Conservation (phyloP, 2,888 invertebrate species). For the Calameuta filiformis region DNA sequence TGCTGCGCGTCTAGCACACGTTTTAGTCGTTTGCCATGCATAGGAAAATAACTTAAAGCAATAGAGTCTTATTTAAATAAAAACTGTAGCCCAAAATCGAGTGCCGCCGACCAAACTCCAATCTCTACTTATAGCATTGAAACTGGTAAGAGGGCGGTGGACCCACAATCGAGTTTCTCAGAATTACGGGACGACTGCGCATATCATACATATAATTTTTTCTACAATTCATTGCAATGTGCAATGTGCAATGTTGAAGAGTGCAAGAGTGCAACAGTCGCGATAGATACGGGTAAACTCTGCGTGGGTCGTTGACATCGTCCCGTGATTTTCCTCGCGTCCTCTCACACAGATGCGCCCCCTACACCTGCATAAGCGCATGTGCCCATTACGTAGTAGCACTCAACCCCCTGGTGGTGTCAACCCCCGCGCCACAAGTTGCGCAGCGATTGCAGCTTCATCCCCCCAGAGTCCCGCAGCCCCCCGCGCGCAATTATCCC, state of each 20-base stretch:
- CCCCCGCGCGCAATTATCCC: conserved; percentile 48
- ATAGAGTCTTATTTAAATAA: no score
- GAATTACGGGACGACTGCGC: not conserved
- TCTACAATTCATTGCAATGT: not conserved
- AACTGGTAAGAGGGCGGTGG: no score
- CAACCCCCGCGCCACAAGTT: conserved; percentile 13
- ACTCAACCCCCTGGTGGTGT: conserved; percentile 10
- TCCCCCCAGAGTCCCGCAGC: conserved; percentile 8
- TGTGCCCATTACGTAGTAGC: conserved; percentile 33
- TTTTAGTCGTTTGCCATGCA: no score
- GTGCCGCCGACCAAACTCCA: no score
- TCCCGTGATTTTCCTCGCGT: conserved; percentile 57
- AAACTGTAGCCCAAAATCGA: no score
- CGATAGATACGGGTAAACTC: not conserved
- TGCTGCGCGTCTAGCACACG: no score
- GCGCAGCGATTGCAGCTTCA: conserved; percentile 42
- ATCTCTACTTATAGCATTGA: no score
- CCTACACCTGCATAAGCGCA: conserved; percentile 36
- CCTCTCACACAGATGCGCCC: conserved; percentile 49
- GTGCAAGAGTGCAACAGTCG: not conserved
- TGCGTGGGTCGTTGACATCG: conserved; percentile 57
- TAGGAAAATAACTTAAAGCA: no score
- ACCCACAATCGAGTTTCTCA: no score
- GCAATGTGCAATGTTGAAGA: not conserved
- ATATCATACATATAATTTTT: not conserved